These are phyloP conservation scores for Mesitornis unicolor DNA, from an alignment of 2,113 vertebrate genomes.

Conservation along the genomic window DNA sequence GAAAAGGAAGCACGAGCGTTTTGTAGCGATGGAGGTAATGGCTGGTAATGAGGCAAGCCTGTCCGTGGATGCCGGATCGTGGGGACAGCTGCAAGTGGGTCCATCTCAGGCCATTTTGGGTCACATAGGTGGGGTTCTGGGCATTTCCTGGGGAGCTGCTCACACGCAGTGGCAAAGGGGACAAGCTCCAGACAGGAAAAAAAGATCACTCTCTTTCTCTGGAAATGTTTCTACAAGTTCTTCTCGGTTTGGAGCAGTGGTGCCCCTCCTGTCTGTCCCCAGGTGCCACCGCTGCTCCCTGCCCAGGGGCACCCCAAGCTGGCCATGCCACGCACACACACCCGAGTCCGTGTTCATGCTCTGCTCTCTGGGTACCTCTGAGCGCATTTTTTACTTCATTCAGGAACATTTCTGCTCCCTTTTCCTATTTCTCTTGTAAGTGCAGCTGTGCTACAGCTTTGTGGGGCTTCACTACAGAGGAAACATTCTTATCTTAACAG, in stretches of 20 bases:
- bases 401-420: neutral
- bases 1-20: neutral
- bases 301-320: too few species aligned
- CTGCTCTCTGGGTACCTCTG: neutral
- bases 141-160: neutral
- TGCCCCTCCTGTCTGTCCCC: neutral
- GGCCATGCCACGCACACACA: fast-evolving
- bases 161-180: neutral
- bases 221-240: neutral
- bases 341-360: fast-evolving
- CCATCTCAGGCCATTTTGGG: fast-evolving
- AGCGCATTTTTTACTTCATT: neutral
- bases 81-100: neutral
- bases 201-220: neutral
- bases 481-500: conserved; percentile 36
- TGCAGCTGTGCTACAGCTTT: neutral
- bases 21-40: neutral
- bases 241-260: fast-evolving
- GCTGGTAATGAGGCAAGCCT: neutral
- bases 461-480: neutral
- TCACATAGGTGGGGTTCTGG: neutral
- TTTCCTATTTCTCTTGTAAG: neutral
- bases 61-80: neutral
- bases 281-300: neutral
- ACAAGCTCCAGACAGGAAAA: neutral